Conservation (phyloP, 2,113 vertebrate species). For the Anas platyrhynchos region DNA sequence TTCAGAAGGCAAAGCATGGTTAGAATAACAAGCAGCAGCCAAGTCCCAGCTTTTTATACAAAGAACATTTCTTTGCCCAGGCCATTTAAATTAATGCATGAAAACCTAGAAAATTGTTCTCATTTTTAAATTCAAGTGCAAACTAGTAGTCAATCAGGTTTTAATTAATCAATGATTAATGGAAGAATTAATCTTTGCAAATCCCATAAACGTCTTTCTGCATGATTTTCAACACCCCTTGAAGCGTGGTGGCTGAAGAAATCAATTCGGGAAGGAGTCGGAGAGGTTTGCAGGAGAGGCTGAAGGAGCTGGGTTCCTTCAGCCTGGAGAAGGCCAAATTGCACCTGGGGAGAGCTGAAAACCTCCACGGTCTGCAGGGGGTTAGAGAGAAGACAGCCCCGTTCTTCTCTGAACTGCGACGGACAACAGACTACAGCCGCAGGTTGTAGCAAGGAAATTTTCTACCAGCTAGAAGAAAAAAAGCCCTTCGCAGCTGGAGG, state of each 20-base stretch:
- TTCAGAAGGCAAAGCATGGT: not conserved
- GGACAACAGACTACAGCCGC: not conserved
- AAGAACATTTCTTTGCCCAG: not conserved
- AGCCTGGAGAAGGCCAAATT: not conserved
- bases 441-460: not conserved
- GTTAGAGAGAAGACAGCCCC: not conserved
- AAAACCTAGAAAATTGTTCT: not conserved
- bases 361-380: fast-evolving
- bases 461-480: not conserved
- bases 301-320: not conserved
- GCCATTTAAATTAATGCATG: not conserved
- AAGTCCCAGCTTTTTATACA: not conserved
- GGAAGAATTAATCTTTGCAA: not conserved
- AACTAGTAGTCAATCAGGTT: not conserved
- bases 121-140: not conserved
- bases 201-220: not conserved
- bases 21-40: slow-evolving; percentile 20
- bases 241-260: not conserved
- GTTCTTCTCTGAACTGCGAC: not conserved
- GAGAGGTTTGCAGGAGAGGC: not conserved
- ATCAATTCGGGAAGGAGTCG: not conserved
- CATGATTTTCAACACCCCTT: not conserved
- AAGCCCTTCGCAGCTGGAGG: fast-evolving
- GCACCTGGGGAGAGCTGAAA: fast-evolving
- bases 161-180: not conserved